Evolutionary conservation across 1,140 invertebrate species (phyloP), one percentile per base, ranked within the genome.

Genomic region (Elymnias hypermnestra): DNA sequence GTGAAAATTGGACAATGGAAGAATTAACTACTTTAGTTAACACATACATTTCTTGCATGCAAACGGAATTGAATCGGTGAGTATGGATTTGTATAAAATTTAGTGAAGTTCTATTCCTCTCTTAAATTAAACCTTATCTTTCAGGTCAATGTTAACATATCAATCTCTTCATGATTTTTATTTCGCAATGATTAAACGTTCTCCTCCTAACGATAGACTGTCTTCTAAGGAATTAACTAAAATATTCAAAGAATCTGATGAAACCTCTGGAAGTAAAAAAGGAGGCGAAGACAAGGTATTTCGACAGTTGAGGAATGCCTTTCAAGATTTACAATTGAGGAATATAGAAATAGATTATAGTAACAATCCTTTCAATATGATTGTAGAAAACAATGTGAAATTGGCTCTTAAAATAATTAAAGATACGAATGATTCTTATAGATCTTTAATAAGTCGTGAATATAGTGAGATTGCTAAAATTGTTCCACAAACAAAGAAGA

Each of bases 161-260:
- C 86, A 88, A 63, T 46, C 87, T 6, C 21, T 91, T 1, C 79
- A 87, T 21, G 88, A 90, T 64, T 91, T 90, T 63, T 90, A 89
- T 53, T 72, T 72, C 5, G 66, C 79, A 0, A 84, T 89, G 70
- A 62, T 87, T n/a, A 87, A 72, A 41, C 50, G 52, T 18, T 47
- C 65, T 14, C 72, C 72, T 14, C 47, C 77, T 25, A 72, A 35
- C 31, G 77, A 83, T n/a, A 62, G 72, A 49, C 25, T 83, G n/a
- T 22, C 51, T n/a, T 76, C 71, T 3, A 83, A 78, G 57, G 79
- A 85, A 36, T 57, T 83, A 10, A 63, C 56, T 7, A 85, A 76
- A 60, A 66, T 83, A 55, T 55, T 22, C 8, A 71, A 48, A 48
- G 77, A 85, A 25, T 28, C 53, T 9, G 82, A 76, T 28, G 72